Base-by-base conservation (phyloP, 2,113 vertebrate genomes). In the Alectura lathami region DNA sequence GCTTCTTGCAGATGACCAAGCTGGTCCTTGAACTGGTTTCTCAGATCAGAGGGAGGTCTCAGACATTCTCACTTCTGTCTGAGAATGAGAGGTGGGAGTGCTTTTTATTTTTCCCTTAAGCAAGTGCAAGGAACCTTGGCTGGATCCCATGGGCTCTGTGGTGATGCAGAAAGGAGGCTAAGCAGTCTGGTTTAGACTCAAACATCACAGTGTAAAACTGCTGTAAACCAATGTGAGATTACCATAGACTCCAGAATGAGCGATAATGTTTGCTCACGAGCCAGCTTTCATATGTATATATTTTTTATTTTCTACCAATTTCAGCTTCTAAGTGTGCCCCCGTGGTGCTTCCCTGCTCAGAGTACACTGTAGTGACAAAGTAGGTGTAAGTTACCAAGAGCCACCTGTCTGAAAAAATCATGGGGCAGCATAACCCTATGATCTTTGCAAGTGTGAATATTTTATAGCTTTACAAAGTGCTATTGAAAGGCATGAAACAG, bases 391-490 rank as follows among this genome's bases (percentile, higher is more conserved):
- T 59, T 81, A 84, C 78, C 42, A 84, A 66, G 60, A 63, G 34
- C 78, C 75, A 36, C 74, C 66, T 70, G 50, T 75, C 86, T 91
- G 48, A 3, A 75, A 66, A 3, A 81, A 40, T 23, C 1, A 62
- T 32, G 24, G 40, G 22, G 7, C 60, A 86, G 15, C 68, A 64
- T 48, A 75, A 63, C 51, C 43, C 56, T 77, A 1, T 83, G 82
- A 88, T 93, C 76, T 90, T 84, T 86, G 69, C 80, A 86, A 93
- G 83, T 82, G 86, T 88, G 91, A 95, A 76, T 95, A 91, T 93
- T 93, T 95, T 80, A 69, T 91, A 72, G 74, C 54, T 94, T 86
- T 87, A 92, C 77, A 75, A 89, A 93, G 57, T 94, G 85, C 53
- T 88, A 34, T 62, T 73, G 91, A 91, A 94, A 94, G 50, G 73